Percentiles rank a stretch among this genome's conserved stretches.
phyloP scores from a whole-genome alignment of 2,888 invertebrate species.

The Neoscelio sp. region DNA sequence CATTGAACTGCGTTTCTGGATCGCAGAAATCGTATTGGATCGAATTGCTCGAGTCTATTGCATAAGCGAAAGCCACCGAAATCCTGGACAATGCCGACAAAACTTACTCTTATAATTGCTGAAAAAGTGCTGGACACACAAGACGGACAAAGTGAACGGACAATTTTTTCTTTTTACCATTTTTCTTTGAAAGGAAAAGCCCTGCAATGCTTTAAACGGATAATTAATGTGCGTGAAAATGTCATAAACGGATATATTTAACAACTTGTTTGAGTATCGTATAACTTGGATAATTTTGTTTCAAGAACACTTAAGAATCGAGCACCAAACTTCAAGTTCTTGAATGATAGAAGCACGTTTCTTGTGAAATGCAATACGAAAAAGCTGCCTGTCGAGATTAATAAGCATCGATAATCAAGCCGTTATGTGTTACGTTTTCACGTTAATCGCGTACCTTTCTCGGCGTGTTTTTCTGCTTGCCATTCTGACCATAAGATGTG shows the following conservation, averaged over 20 bases:
- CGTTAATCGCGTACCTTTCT: slow-evolving; percentile 75
- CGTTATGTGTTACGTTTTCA: too few species aligned
- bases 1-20: too few species aligned
- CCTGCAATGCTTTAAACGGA: slow-evolving; percentile 48
- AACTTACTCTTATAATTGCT: slow-evolving; percentile 18
- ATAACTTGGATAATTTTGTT: too few species aligned
- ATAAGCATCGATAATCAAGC: slow-evolving; percentile 47
- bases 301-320: too few species aligned
- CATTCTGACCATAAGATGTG: slow-evolving; percentile 77
- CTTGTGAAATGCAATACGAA: slow-evolving; percentile 12
- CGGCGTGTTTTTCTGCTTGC: slow-evolving; percentile 79
- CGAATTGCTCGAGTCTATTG: neutral
- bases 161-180: slow-evolving; percentile 17
- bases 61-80: slow-evolving; percentile 56
- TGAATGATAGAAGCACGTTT: neutral
- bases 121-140: slow-evolving; percentile 36
- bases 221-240: slow-evolving; percentile 7
- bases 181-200: slow-evolving; percentile 48
- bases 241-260: neutral
- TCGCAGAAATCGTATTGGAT: too few species aligned
- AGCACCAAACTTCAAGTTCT: neutral
- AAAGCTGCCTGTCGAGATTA: slow-evolving; percentile 10
- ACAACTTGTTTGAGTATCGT: too few species aligned
- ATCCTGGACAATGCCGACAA: slow-evolving; percentile 24
- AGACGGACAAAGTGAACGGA: slow-evolving; percentile 44